Evolutionary conservation across 2,888 invertebrate species (phyloP).

Genomic region (Cheilosia soror): DNA sequence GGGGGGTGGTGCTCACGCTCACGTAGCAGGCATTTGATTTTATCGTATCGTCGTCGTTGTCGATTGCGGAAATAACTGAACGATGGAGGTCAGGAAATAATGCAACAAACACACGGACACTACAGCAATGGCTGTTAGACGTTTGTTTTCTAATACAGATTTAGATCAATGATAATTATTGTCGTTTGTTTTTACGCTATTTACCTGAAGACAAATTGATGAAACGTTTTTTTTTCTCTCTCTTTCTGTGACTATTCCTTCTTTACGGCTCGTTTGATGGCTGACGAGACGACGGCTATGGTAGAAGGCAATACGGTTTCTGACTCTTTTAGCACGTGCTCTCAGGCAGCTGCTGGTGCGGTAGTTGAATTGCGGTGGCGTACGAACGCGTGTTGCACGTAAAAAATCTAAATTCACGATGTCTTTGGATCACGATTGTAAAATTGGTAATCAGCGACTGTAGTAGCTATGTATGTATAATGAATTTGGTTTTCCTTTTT

Average conservation of each 20-base stretch:
- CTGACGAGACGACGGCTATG: too few relatives aligned
- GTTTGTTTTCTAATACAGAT: slow-evolving; percentile 43
- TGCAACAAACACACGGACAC: slow-evolving; percentile 16
- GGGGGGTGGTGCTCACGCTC: slow-evolving; percentile 39
- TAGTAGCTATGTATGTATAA: slow-evolving; percentile 1
- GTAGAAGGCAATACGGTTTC: not conserved
- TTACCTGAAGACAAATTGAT: slow-evolving; percentile 43
- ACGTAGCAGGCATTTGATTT: slow-evolving; percentile 45
- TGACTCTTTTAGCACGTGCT: slow-evolving; percentile 64
- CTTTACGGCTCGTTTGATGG: slow-evolving; percentile 10
- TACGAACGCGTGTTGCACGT: slow-evolving; percentile 58
- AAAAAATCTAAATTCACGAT: slow-evolving; percentile 66
- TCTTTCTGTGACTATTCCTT: slow-evolving; percentile 7
- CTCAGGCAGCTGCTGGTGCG: slow-evolving; percentile 57
- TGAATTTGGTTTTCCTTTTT: slow-evolving; percentile 5
- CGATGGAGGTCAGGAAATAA: slow-evolving; percentile 56
- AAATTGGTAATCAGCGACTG: slow-evolving; percentile 46
- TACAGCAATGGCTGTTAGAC: slow-evolving; percentile 12
- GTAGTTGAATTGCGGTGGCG: slow-evolving; percentile 39
- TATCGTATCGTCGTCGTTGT: slow-evolving; percentile 38
- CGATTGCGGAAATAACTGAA: slow-evolving; percentile 62
- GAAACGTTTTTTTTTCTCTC: not conserved
- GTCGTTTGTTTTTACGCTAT: slow-evolving; percentile 1
- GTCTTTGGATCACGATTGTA: slow-evolving; percentile 59
- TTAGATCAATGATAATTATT: slow-evolving; percentile 55